phyloP scores from a whole-genome alignment of 2,797 vertebrate genomes.

The Fistularia tabacaria region DNA sequence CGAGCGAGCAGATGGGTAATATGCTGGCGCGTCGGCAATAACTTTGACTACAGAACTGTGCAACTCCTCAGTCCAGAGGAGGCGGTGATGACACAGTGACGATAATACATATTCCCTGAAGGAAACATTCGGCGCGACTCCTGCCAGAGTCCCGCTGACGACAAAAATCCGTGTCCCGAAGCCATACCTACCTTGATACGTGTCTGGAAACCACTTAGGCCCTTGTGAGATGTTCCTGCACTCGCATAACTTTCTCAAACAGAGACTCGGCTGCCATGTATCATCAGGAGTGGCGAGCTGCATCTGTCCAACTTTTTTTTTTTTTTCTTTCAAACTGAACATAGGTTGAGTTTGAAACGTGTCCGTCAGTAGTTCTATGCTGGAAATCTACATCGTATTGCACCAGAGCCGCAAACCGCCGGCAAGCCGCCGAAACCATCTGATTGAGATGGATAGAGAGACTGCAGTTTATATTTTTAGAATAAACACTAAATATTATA shows the following conservation, averaged over 20 bases:
- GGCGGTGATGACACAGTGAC: slow-evolving; percentile 16
- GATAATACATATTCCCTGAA: slow-evolving; percentile 16
- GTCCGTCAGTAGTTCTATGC: slow-evolving; percentile 17
- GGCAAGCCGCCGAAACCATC: no score
- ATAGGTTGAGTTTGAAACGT: slow-evolving; percentile 35
- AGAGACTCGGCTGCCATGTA: slow-evolving; percentile 33
- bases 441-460: no score
- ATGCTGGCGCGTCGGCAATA: slow-evolving; percentile 12
- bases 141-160: slow-evolving; percentile 19
- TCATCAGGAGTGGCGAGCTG: slow-evolving; percentile 38
- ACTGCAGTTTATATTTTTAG: no score
- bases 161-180: slow-evolving; percentile 24
- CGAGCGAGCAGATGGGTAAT: background rate
- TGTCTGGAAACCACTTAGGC: slow-evolving; percentile 52
- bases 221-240: slow-evolving; percentile 37
- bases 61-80: slow-evolving; percentile 17
- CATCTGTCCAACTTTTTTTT: background rate
- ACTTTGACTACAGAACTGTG: slow-evolving; percentile 14
- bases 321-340: slow-evolving; percentile 22
- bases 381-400: slow-evolving; percentile 17
- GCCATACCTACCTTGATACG: slow-evolving; percentile 14
- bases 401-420: no score
- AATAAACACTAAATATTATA: no score
- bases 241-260: slow-evolving; percentile 26
- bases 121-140: slow-evolving; percentile 27